A percentile compares a stretch with the other conserved stretches of the same genome.
Conservation (phyloP, 2,797 vertebrate species). For the Pyrocephalus nanus region DNA sequence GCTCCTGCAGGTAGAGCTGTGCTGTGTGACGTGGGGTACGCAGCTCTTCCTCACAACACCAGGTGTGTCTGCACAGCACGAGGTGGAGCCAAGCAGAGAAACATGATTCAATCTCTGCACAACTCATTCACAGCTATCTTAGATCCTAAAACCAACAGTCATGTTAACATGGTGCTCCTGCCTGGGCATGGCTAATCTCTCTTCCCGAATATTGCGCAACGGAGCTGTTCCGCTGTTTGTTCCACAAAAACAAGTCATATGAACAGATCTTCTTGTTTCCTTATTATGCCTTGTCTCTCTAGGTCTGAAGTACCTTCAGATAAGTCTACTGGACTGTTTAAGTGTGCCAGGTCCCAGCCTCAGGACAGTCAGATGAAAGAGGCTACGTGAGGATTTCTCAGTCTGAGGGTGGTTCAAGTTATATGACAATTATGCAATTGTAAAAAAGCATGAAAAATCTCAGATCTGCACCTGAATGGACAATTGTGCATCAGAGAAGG, state of each 20-base stretch:
- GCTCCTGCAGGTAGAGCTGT: rapidly evolving
- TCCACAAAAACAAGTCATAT: neutral
- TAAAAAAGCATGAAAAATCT: neutral
- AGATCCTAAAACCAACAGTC: slow-evolving; percentile 8
- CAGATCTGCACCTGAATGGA: neutral
- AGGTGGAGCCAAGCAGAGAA: neutral
- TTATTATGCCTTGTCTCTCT: neutral
- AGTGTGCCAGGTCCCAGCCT: neutral
- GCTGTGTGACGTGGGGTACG: rapidly evolving
- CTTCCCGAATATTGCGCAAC: neutral
- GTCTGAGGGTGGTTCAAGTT: neutral
- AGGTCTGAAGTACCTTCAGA: neutral
- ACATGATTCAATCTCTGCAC: neutral
- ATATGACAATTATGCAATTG: neutral
- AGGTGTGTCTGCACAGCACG: neutral
- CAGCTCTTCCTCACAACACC: neutral
- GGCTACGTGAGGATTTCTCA: neutral
- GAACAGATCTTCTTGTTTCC: neutral
- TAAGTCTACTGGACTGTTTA: neutral
- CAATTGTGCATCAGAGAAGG: neutral
- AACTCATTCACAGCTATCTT: neutral
- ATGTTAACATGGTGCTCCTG: neutral
- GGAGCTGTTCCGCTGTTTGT: neutral
- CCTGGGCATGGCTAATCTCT: neutral
- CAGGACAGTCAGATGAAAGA: neutral